Percentiles rank a stretch among this genome's conserved stretches.
These are phyloP conservation scores for Eristalis arbustorum DNA, from an alignment of 2,888 invertebrate species.

Conservation along the genomic window DNA sequence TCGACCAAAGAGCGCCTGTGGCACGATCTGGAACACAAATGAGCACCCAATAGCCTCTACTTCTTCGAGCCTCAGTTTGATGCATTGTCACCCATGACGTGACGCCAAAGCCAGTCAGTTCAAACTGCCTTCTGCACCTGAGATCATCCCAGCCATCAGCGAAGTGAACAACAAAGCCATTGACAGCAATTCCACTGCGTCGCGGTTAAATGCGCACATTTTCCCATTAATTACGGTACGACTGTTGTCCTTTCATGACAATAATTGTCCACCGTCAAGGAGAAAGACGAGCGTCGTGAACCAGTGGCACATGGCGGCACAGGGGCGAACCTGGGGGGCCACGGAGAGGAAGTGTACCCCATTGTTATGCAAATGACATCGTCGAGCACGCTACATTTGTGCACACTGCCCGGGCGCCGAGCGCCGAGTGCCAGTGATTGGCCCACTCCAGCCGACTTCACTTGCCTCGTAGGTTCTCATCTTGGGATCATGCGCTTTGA, in stretches of 20 bases:
- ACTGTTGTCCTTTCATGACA: conserved; percentile 64
- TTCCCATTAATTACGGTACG: conserved; percentile 54
- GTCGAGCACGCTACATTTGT: conserved; percentile 78
- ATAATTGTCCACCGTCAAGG: conserved; percentile 56
- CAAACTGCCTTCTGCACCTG: background rate
- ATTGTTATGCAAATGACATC: conserved; percentile 80
- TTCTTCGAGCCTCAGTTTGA: too few species aligned
- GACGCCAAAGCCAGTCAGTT: background rate
- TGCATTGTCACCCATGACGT: too few species aligned
- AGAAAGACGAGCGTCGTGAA: conserved; percentile 21
- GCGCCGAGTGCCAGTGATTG: background rate
- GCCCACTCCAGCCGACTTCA: conserved; percentile 2
- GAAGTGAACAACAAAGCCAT: background rate
- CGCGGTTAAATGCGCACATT: background rate
- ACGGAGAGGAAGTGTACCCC: conserved; percentile 32
- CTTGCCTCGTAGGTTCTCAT: conserved; percentile 15
- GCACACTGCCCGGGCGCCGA: conserved; percentile 13
- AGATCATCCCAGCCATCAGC: background rate
- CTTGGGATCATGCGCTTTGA: conserved; percentile 60
- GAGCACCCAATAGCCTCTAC: too few species aligned
- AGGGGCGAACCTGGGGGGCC: background rate
- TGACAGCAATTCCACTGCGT: background rate
- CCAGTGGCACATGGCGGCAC: background rate
- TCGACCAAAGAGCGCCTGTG: too few species aligned
- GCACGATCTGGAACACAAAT: too few species aligned